Conservation (phyloP, 2,113 vertebrate species). For the Donacobius atricapilla region DNA sequence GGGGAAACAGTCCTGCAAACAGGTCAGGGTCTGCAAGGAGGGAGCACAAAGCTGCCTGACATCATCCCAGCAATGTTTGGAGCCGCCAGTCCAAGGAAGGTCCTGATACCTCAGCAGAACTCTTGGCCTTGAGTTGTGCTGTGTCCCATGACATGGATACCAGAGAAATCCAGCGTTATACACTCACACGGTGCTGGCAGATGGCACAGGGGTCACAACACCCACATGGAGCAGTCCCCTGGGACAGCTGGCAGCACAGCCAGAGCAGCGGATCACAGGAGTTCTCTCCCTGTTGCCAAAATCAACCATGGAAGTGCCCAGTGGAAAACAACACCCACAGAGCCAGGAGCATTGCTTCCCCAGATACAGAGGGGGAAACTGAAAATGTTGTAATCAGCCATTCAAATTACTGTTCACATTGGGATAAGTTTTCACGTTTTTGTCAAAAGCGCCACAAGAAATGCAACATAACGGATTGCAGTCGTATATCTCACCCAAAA, state of each 20-base stretch:
- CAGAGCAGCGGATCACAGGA: background rate
- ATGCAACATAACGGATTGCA: background rate
- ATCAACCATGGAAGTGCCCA: background rate
- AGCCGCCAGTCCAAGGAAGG: background rate
- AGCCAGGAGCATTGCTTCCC: background rate
- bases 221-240: fast-evolving
- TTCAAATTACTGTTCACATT: background rate
- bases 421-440: background rate
- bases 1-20: background rate
- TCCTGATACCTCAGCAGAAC: no score
- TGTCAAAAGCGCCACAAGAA: background rate
- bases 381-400: background rate
- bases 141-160: fast-evolving
- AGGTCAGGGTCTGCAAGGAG: background rate
- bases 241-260: background rate
- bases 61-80: background rate
- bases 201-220: background rate
- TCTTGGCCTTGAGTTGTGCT: background rate
- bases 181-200: background rate
- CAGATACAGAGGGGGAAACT: background rate
- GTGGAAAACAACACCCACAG: background rate
- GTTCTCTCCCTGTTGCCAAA: background rate
- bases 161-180: fast-evolving
- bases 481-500: background rate
- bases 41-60: background rate